Evolutionary conservation across 2,113 vertebrate genomes (phyloP), one percentile per base, ranked within the genome.

Genomic region (Seriola quinqueradiata): DNA sequence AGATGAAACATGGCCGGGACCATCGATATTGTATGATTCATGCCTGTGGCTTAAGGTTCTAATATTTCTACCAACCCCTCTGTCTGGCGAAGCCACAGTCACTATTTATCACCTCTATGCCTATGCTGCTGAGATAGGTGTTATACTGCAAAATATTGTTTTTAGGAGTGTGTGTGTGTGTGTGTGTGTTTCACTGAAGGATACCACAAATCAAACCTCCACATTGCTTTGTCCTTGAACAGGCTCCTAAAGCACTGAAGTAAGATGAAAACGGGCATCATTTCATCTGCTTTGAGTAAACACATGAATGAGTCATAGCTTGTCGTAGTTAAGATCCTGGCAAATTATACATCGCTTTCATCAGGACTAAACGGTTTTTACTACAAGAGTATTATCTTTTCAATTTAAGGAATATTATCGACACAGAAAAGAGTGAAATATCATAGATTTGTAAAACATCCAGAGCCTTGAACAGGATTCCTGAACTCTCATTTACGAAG

Each of bases 61-160:
- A 84, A 90, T 92, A 92, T 90, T 85, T 89, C 85, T 81, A 82
- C 81, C 81, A 67, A 54, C n/a, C 38, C 83, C 54, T 78, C 77
- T 87, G 85, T 87, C 89, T 89, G 85, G 80, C 84, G 77, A 82
- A 89, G 81, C 83, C 74, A 71, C 50, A 61, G 69, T 70, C 75
- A 74, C 88, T 75, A 92, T 95, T 92, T 67, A 91, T 93, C 89
- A 90, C 67, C 55, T 70, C 63, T 59, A 58, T 83, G 74, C 70
- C 87, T 88, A 58, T 87, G 83, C 79, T 77, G 82, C 77, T 82
- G 83, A 89, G 84, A 83, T 84, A 52, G 73, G 81, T 69, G 77
- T 52, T 81, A 23, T 23, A 63, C 67, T 77, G 77, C 64, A 76
- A 75, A 88, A 65, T 74, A 57, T 76, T 87, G 75, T 86, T 84